A percentile compares a stretch with the other conserved stretches of the same genome.
These are phyloP conservation scores for Saturnia japonica DNA, from an alignment of 2,888 invertebrate species.

Conservation along the genomic window DNA sequence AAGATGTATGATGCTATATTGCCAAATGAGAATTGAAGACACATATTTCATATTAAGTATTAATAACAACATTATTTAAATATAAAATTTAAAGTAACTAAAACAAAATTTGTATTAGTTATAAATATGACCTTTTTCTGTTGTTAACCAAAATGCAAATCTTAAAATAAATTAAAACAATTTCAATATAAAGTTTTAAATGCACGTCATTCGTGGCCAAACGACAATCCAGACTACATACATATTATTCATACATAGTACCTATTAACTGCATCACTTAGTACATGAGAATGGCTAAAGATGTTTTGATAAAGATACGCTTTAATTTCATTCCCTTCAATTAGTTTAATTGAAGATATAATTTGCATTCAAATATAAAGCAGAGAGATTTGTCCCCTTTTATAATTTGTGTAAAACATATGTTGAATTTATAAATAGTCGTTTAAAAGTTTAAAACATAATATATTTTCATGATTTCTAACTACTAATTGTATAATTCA, in stretches of 20 bases:
- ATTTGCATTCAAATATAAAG: not conserved
- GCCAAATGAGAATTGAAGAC: not conserved
- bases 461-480: not conserved
- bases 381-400: not conserved
- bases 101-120: not conserved
- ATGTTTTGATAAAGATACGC: slow-evolving; percentile 1
- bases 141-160: not conserved
- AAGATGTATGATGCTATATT: not conserved
- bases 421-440: not conserved
- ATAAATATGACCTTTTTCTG: not conserved
- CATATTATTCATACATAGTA: not conserved
- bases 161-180: not conserved
- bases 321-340: not conserved
- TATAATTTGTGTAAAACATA: not conserved
- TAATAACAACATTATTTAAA: not conserved
- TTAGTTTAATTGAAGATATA: not conserved
- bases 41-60: not conserved
- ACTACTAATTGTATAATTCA: not conserved
- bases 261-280: not conserved
- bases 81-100: not conserved
- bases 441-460: not conserved
- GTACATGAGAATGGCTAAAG: not conserved
- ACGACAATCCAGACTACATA: not conserved
- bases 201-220: not conserved
- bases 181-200: not conserved